Conservation (phyloP, 2,888 invertebrate species). For the Serripes groenlandicus region DNA sequence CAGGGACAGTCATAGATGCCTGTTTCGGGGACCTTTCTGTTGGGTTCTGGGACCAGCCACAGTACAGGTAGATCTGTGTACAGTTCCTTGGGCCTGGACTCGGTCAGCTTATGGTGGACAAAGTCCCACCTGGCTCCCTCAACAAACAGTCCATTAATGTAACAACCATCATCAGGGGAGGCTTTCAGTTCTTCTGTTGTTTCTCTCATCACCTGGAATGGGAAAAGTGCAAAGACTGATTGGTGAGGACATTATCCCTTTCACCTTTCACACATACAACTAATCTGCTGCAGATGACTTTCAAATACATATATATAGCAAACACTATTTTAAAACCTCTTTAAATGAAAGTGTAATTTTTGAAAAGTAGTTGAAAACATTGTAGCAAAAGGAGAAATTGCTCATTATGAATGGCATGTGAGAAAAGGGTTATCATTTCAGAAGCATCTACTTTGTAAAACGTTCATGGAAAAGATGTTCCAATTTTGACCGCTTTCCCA, state of each 20-base stretch:
- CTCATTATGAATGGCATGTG: too few relatives aligned
- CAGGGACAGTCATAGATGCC: constrained; percentile 89
- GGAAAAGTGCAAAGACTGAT: neutral
- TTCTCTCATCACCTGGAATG: constrained; percentile 80
- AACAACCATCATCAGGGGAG: constrained; percentile 86
- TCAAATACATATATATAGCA: too few relatives aligned
- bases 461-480: too few relatives aligned
- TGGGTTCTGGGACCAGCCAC: constrained; percentile 90
- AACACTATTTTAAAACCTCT: too few relatives aligned
- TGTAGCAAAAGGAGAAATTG: too few relatives aligned
- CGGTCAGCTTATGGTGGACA: constrained; percentile 76
- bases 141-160: constrained; percentile 85
- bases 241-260: neutral
- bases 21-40: constrained; percentile 87
- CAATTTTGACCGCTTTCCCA: too few relatives aligned
- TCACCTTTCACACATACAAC: neutral
- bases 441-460: too few relatives aligned
- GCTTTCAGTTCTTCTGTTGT: constrained; percentile 76
- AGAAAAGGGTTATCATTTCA: too few relatives aligned
- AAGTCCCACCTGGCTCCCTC: constrained; percentile 86
- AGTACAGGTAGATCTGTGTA: constrained; percentile 90
- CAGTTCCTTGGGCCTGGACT: constrained; percentile 86
- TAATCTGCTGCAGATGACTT: too few relatives aligned
- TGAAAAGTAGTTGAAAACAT: too few relatives aligned
- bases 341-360: too few relatives aligned